These are phyloP conservation scores for Hypomecis atomaria DNA, from an alignment of 2,888 invertebrate genomes.

Conservation along the genomic window DNA sequence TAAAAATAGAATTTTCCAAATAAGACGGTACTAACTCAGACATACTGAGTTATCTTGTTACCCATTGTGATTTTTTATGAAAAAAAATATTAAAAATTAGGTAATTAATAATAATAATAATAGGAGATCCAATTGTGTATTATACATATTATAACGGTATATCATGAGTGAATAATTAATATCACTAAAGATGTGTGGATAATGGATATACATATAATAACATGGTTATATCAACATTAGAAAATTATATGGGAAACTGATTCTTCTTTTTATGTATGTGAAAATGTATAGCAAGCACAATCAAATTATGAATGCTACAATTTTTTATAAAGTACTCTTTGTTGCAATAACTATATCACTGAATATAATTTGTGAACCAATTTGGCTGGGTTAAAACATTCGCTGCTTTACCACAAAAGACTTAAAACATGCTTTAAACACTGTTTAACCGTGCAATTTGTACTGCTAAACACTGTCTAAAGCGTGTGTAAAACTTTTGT, in stretches of 20 bases:
- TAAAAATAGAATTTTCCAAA: conserved; percentile 41
- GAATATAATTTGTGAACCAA: too few species aligned
- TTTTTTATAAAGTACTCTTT: too few species aligned
- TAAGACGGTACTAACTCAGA: conserved; percentile 51
- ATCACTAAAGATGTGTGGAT: conserved; percentile 38
- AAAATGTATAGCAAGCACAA: conserved; percentile 16
- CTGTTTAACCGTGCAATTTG: too few species aligned
- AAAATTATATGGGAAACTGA: conserved; percentile 22
- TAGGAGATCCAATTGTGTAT: conserved; percentile 85
- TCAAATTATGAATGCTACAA: background rate
- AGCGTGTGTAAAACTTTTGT: too few species aligned
- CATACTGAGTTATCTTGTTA: conserved; percentile 74
- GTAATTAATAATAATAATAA: conserved; percentile 76
- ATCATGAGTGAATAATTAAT: conserved; percentile 36
- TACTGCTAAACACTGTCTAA: too few species aligned
- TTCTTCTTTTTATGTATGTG: background rate
- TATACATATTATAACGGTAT: conserved; percentile 67
- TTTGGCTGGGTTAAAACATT: too few species aligned
- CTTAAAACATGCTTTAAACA: too few species aligned
- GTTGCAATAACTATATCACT: too few species aligned
- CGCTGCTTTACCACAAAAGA: too few species aligned
- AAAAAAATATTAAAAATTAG: conserved; percentile 71
- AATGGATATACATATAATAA: conserved; percentile 19
- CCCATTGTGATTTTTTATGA: conserved; percentile 79
- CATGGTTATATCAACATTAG: conserved; percentile 30